Evolutionary conservation across 2,888 invertebrate species (phyloP).

Genomic region (Horisme vitalbata): DNA sequence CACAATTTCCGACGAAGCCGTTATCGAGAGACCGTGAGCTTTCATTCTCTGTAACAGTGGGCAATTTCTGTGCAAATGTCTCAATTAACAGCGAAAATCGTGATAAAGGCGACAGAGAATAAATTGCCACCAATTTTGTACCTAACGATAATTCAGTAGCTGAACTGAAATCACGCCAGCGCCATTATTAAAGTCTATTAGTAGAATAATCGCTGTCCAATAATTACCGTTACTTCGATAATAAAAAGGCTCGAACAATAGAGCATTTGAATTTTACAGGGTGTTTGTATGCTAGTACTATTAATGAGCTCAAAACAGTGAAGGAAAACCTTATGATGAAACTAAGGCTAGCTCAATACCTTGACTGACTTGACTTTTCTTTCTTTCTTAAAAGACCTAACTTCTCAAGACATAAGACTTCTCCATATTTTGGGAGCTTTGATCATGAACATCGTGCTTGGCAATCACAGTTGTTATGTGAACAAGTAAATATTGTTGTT

Average conservation of each 20-base stretch:
- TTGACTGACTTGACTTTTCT: no score
- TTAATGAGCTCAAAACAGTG: no score
- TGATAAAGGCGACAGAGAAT: slow-evolving; percentile 65
- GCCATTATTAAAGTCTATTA: slow-evolving; percentile 45
- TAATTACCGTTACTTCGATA: slow-evolving; percentile 30
- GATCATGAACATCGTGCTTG: no score
- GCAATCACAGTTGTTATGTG: no score
- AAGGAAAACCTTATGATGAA: no score
- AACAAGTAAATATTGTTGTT: no score
- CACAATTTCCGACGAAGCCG: slow-evolving; percentile 31
- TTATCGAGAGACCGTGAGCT: slow-evolving; percentile 39
- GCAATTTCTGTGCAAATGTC: slow-evolving; percentile 70
- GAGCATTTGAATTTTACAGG: background rate
- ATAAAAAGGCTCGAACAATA: slow-evolving; percentile 10
- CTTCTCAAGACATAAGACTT: no score
- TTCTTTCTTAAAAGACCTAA: no score
- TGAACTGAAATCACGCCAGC: slow-evolving; percentile 44
- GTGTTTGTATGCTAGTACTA: background rate
- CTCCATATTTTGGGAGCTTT: no score
- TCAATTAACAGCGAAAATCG: slow-evolving; percentile 68
- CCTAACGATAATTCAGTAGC: slow-evolving; percentile 57
- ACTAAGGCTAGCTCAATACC: no score
- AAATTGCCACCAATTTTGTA: slow-evolving; percentile 63
- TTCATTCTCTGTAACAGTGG: slow-evolving; percentile 45
- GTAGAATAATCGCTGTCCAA: slow-evolving; percentile 40